Evolutionary conservation across 2,797 vertebrate species (phyloP).

Genomic region (Betta splendens): DNA sequence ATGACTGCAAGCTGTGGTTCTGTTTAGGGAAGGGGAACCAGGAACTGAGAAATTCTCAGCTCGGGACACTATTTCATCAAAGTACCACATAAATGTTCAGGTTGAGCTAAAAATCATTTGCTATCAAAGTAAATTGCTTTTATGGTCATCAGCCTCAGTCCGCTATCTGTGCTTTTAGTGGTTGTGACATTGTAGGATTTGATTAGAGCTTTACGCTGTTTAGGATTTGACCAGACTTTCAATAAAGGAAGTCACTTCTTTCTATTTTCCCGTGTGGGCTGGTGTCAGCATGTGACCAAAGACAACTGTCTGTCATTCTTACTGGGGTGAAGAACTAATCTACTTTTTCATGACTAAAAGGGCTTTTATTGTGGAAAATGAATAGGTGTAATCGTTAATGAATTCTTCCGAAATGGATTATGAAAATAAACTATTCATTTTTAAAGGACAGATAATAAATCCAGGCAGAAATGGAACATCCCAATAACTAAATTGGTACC

Average conservation of each 20-base stretch:
- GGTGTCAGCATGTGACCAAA: slow-evolving; percentile 6
- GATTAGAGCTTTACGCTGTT: neutral
- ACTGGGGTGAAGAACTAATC: neutral
- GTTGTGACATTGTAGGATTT: neutral
- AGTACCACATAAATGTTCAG: neutral
- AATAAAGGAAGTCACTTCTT: slow-evolving; percentile 26
- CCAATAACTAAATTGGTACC: neutral
- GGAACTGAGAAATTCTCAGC: slow-evolving; percentile 48
- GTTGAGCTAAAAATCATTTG: neutral
- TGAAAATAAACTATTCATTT: neutral
- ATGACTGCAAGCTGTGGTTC: neutral
- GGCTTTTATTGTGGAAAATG: neutral
- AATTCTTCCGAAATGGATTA: neutral
- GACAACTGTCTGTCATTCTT: slow-evolving; percentile 7
- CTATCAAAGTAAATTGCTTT: neutral
- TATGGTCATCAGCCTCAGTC: neutral
- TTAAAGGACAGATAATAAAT: neutral
- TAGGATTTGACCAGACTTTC: slow-evolving; percentile 3
- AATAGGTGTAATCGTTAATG: neutral
- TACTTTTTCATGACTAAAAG: neutral
- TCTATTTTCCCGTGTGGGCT: neutral
- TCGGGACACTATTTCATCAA: slow-evolving; percentile 23
- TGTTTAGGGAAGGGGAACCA: slow-evolving; percentile 25
- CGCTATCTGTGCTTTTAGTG: neutral
- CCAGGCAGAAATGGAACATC: neutral